Percentiles rank a stretch among this genome's conserved stretches.
These are phyloP conservation scores for Magallana gigas DNA, from an alignment of 1,140 invertebrate species.

Conservation along the genomic window DNA sequence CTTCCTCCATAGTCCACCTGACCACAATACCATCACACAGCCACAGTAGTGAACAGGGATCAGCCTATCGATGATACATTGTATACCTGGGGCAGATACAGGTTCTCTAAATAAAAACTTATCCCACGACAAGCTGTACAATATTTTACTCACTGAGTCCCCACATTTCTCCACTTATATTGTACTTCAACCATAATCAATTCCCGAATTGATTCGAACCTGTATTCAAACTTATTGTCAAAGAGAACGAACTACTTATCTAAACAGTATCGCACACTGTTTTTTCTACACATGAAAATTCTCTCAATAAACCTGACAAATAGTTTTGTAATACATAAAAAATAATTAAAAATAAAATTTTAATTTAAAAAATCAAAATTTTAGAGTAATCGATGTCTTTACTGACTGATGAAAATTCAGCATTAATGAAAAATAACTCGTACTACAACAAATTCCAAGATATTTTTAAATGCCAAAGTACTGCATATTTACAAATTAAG, in stretches of 20 bases:
- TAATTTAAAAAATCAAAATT: too few species aligned
- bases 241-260: not conserved
- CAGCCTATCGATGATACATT: too few species aligned
- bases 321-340: not conserved
- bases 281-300: not conserved
- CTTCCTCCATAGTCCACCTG: too few species aligned
- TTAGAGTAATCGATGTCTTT: not conserved
- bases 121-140: too few species aligned
- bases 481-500: not conserved
- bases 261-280: not conserved
- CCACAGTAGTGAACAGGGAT: too few species aligned
- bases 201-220: not conserved
- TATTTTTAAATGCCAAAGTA: not conserved
- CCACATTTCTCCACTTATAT: not conserved
- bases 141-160: too few species aligned
- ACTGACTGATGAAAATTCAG: not conserved
- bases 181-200: not conserved
- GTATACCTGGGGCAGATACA: too few species aligned
- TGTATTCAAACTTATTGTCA: not conserved
- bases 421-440: not conserved
- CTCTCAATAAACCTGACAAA: not conserved
- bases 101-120: too few species aligned
- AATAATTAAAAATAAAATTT: too few species aligned
- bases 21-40: too few species aligned
- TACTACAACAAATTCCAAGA: not conserved